Conservation (phyloP, 1,140 invertebrate species). For the Lordiphosa clarofinis region DNA sequence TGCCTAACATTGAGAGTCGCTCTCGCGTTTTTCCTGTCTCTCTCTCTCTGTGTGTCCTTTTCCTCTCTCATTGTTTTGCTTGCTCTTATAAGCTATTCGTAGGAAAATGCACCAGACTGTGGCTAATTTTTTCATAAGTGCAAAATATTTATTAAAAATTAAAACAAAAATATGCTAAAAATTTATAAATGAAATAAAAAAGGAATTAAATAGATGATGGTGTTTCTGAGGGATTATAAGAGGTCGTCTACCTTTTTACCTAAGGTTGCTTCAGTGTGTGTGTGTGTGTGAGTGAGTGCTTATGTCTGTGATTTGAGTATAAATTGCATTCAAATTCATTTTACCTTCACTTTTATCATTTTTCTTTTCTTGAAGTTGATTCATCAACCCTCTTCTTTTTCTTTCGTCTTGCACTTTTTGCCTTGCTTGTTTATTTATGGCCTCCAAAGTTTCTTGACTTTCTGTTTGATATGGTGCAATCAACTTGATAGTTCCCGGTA, state of each 20-base stretch:
- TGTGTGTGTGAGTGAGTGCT: slow-evolving; percentile 10
- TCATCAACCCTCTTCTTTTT: slow-evolving; percentile 2
- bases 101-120: slow-evolving; percentile 42
- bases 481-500: slow-evolving; percentile 5
- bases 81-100: slow-evolving; percentile 37
- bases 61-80: slow-evolving; percentile 26
- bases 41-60: slow-evolving; percentile 39
- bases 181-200: too few species aligned
- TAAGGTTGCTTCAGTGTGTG: slow-evolving; percentile 26
- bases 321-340: slow-evolving; percentile 32
- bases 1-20: slow-evolving; percentile 53
- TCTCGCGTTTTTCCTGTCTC: slow-evolving; percentile 5
- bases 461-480: slow-evolving; percentile 24
- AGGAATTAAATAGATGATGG: too few species aligned
- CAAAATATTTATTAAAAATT: too few species aligned
- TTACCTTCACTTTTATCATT: slow-evolving; percentile 6
- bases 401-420: slow-evolving; percentile 8
- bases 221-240: slow-evolving; percentile 1
- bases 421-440: slow-evolving; percentile 14
- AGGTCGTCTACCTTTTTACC: slow-evolving; percentile 64
- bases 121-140: slow-evolving; percentile 29
- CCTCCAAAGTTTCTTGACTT: slow-evolving; percentile 31
- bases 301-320: slow-evolving; percentile 23
- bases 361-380: slow-evolving; percentile 1
- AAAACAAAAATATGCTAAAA: not conserved